These are phyloP conservation scores for Antennarius maculatus DNA, from an alignment of 2,797 vertebrate genomes.

Conservation along the genomic window DNA sequence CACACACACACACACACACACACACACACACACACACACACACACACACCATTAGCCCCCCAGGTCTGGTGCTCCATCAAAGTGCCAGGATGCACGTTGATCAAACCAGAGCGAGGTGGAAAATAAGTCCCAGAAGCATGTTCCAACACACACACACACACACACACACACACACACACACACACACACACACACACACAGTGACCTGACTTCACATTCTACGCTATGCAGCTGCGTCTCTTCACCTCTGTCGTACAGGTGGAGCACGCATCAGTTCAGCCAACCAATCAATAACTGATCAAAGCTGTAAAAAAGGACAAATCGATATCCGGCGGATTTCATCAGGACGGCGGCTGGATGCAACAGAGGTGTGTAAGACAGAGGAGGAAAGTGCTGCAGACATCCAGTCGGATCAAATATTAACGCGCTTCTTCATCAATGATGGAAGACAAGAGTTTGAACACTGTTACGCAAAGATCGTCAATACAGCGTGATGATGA, in stretches of 20 bases:
- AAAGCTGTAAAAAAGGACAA: slow-evolving; percentile 36
- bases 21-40: too few relatives aligned
- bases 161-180: too few relatives aligned
- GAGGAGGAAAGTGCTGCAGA: slow-evolving; percentile 61
- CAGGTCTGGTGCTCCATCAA: slow-evolving; percentile 64
- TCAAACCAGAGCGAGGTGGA: slow-evolving; percentile 38
- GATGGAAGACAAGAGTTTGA: slow-evolving; percentile 55
- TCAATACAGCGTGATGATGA: slow-evolving; percentile 22
- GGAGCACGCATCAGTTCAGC: slow-evolving; percentile 25
- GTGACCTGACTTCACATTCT: slow-evolving; percentile 60
- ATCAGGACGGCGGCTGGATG: slow-evolving; percentile 17
- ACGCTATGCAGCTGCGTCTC: slow-evolving; percentile 52
- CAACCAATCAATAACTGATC: slow-evolving; percentile 56
- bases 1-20: too few relatives aligned
- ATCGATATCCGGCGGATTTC: slow-evolving; percentile 44
- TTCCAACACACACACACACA: slow-evolving; percentile 39
- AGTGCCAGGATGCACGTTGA: slow-evolving; percentile 68
- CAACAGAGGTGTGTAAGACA: slow-evolving; percentile 56
- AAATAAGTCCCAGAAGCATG: slow-evolving; percentile 39
- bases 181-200: slow-evolving; percentile 30
- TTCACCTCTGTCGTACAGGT: slow-evolving; percentile 47
- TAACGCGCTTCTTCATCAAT: slow-evolving; percentile 70
- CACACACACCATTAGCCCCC: slow-evolving; percentile 44
- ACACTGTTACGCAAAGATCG: slow-evolving; percentile 15
- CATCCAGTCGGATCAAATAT: slow-evolving; percentile 75